phyloP scores from a whole-genome alignment of 2,113 vertebrate species.

The human (Homo sapiens) region DNA sequence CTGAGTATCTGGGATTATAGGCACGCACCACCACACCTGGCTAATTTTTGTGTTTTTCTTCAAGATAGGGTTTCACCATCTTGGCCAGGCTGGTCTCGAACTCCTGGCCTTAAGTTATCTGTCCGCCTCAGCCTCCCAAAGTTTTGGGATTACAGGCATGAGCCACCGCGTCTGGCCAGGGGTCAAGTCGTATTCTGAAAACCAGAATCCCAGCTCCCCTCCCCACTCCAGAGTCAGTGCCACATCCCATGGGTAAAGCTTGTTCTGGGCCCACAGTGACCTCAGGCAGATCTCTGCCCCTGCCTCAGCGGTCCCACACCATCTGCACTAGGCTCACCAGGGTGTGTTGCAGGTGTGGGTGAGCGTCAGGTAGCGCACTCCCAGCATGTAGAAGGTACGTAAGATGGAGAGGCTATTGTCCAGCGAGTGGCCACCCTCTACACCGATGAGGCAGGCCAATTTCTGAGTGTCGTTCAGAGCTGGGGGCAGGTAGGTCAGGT shows the following conservation, averaged over 20 bases:
- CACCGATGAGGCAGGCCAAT: constrained; percentile 92
- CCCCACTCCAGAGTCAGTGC: background rate
- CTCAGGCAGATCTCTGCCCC: background rate
- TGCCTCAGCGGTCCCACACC: background rate
- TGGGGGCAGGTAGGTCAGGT: constrained; percentile 67
- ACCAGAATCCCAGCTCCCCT: background rate
- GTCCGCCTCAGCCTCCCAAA: no score
- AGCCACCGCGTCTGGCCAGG: no score
- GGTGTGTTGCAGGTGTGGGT: constrained; percentile 96
- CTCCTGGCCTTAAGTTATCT: no score
- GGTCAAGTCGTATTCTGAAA: background rate
- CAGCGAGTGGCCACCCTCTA: constrained; percentile 95
- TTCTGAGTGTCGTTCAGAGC: constrained; percentile 84
- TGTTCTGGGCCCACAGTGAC: background rate
- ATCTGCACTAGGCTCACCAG: constrained; percentile 86
- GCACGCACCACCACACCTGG: no score
- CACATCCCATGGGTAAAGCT: background rate
- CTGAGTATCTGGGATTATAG: no score
- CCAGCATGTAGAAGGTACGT: constrained; percentile 92
- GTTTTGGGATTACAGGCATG: no score
- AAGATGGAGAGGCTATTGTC: constrained; percentile 92
- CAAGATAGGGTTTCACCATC: no score
- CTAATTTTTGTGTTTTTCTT: no score
- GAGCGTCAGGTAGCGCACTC: constrained; percentile 93
- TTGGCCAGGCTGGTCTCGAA: no score